A percentile compares a stretch with the other conserved stretches of the same genome.
Conservation (phyloP, 2,797 vertebrate genomes). For the Pristis pectinata region DNA sequence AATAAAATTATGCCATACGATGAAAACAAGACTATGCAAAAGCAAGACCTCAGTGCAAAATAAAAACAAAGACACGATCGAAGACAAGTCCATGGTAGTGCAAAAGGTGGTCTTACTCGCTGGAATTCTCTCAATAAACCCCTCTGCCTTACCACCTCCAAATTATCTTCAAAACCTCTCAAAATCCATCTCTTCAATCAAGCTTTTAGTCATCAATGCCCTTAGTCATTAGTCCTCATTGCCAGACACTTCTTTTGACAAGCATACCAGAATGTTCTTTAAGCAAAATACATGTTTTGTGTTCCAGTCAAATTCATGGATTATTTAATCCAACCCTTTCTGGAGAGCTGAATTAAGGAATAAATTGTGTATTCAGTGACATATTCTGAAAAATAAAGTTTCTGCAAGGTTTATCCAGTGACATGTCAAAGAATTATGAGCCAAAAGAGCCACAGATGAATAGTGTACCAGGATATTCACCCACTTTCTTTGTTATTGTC, state of each 20-base stretch:
- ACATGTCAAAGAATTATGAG: neutral
- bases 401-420: neutral
- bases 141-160: neutral
- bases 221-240: too few species aligned
- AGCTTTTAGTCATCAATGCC: neutral
- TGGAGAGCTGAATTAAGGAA: neutral
- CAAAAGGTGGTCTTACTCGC: too few species aligned
- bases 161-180: neutral
- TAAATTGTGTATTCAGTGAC: neutral
- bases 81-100: too few species aligned
- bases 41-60: too few species aligned
- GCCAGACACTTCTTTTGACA: too few species aligned
- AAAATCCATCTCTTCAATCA: neutral
- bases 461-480: neutral
- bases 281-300: neutral
- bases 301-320: neutral
- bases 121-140: neutral
- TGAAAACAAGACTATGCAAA: too few species aligned
- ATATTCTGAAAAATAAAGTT: neutral
- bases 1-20: too few species aligned
- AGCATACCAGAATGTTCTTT: neutral
- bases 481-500: neutral
- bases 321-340: neutral
- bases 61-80: too few species aligned
- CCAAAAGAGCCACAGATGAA: neutral